Conservation (phyloP, 2,113 vertebrate species). For the Podarcis cretensis region DNA sequence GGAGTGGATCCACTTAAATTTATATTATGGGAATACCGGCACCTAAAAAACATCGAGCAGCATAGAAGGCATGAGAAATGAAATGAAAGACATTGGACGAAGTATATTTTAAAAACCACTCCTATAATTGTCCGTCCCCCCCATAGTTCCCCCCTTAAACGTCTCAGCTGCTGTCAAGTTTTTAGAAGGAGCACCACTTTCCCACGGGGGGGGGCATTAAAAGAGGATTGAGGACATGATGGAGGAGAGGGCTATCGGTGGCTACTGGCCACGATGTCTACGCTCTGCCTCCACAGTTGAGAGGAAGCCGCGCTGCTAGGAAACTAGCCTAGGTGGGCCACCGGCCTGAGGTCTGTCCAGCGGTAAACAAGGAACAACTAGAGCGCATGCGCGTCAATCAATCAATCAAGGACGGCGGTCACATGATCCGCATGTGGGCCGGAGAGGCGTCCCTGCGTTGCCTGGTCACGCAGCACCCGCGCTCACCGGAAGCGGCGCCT, state of each 20-base stretch:
- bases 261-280: no score
- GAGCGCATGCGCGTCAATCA: background rate
- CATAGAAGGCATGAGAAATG: background rate
- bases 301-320: no score
- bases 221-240: no score
- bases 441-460: background rate
- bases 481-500: conserved; percentile 13
- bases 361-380: no score
- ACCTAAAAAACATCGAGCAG: background rate
- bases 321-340: no score
- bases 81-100: background rate
- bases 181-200: no score
- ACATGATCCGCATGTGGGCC: background rate
- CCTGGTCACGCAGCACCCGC: background rate
- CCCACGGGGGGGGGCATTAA: no score
- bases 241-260: no score
- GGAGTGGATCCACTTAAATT: background rate
- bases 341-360: no score
- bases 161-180: no score
- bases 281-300: no score
- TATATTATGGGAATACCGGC: background rate
- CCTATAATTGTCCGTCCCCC: background rate
- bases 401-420: background rate
- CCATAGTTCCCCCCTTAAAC: no score
- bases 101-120: background rate